Base-by-base conservation (phyloP, 2,113 vertebrate genomes). In the Emydura subglobosa region DNA sequence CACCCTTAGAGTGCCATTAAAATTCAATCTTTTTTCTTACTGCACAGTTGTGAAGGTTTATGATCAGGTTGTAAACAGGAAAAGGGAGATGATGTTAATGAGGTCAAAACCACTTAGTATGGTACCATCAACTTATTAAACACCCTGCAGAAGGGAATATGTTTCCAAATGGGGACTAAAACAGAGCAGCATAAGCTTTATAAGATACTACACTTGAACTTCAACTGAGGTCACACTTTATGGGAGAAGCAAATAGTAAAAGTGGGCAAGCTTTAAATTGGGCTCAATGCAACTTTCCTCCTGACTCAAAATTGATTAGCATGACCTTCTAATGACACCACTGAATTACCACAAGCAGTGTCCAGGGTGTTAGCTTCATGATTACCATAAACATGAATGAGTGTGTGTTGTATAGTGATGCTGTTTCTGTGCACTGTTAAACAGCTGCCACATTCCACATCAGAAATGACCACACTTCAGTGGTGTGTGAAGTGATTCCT, bases 31-130 rank as follows among this genome's bases (percentile, higher is more conserved):
- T 95, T 84, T 97, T 95, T 94, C 96, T 95, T 97, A 96, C 96
- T 93, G 88, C 89, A 89, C 82, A 92, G 82, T 95, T 96, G 92
- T 85, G 96, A 98, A 97, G 93, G 84, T 97, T 98, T 98, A 98
- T 95, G 97, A 96, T 83, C 92, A 95, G 88, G 82, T 95, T 93
- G 90, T 97, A 98, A 98, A 97, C 82, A 97, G 95, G 89, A 94
- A 80, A 96, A 96, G 39, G 79, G 74, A 98, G 95, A 94, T 96
- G 97, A 96, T 91, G 82, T 92, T 98, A 97, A 98, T 95, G 96
- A 97, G 96, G 95, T 93, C 53, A 65, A 96, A 94, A 89, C 82
- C 92, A 86, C 94, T 98, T 95, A 94, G 90, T 79, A 89, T 94
- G 42, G 92, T 94, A 93, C 50, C 88, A 96, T 94, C 96, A 95